Base-by-base conservation (phyloP, 37 sponge, comb jelly and placozoan genomes). In the Hexactinellida sp. region DNA sequence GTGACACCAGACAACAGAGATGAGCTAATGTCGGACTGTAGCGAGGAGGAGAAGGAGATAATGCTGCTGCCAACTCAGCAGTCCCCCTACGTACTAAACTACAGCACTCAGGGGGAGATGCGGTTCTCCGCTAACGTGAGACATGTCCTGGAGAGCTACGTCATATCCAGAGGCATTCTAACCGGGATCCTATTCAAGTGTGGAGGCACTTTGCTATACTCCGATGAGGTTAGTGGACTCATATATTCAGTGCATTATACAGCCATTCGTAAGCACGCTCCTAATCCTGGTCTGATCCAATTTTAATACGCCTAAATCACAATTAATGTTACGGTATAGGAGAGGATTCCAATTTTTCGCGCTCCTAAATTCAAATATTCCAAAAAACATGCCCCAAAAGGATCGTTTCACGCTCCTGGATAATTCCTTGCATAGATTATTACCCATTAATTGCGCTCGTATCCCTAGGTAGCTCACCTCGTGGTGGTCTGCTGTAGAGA, bases 401-500 rank as follows among this genome's bases (percentile, higher is more conserved):
- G n/a, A n/a, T n/a, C n/a, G n/a, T n/a, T n/a, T n/a, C n/a, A n/a
- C n/a, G n/a, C n/a, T n/a, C n/a, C n/a, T n/a, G n/a, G n/a, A n/a
- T n/a, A n/a, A n/a, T n/a, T n/a, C n/a, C n/a, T n/a, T n/a, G n/a
- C n/a, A n/a, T n/a, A n/a, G n/a, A n/a, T n/a, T n/a, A n/a, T n/a
- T n/a, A n/a, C n/a, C n/a, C n/a, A n/a, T n/a, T n/a, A n/a, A n/a
- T n/a, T n/a, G n/a, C n/a, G n/a, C n/a, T n/a, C n/a, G n/a, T 47
- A 19, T 19, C 16, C 5, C 76, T 63, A 63, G 76, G 30, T 63
- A 3, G 76, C 76, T 23, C 76, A 63, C 34, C 21, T 63, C 3
- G 76, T 63, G 13, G 76, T 63, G 13, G 76, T 63, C 5, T 63
- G 76, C 76, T 63, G 76, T 63, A 63, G 76, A 63, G 76, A 63